Evolutionary conservation across 1,140 invertebrate species (phyloP).

Genomic region (Penaeus chinensis): DNA sequence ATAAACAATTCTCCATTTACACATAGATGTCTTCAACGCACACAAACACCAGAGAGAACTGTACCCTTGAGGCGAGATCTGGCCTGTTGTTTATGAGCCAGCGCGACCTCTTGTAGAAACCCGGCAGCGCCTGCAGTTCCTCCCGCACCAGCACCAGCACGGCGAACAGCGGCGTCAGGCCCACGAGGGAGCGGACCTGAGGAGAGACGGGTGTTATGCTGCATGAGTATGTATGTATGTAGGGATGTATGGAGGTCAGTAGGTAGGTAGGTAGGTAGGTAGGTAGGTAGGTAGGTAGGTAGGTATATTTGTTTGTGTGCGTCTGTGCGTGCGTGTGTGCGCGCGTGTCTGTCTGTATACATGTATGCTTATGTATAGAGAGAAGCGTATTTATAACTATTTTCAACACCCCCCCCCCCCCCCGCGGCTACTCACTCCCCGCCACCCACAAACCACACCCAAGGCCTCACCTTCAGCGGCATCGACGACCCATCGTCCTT

Average conservation of each 20-base stretch:
- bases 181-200: slow-evolving; percentile 69
- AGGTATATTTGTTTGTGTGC: too few species aligned
- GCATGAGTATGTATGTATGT: background rate
- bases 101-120: slow-evolving; percentile 67
- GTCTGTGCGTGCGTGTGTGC: too few species aligned
- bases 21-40: too few species aligned
- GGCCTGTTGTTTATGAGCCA: slow-evolving; percentile 69
- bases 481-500: slow-evolving; percentile 62
- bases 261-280: too few species aligned
- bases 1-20: too few species aligned
- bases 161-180: slow-evolving; percentile 69
- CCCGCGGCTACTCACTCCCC: background rate
- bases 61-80: slow-evolving; percentile 65
- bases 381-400: too few species aligned
- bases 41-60: background rate
- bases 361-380: too few species aligned
- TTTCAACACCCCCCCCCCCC: too few species aligned
- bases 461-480: slow-evolving; percentile 67
- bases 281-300: too few species aligned
- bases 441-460: slow-evolving; percentile 67
- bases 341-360: too few species aligned
- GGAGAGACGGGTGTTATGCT: slow-evolving; percentile 64
- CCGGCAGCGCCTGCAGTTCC: slow-evolving; percentile 65
- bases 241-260: too few species aligned
- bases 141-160: slow-evolving; percentile 67